These are phyloP conservation scores for Pipra filicauda DNA, from an alignment of 2,113 vertebrate genomes.

Conservation along the genomic window DNA sequence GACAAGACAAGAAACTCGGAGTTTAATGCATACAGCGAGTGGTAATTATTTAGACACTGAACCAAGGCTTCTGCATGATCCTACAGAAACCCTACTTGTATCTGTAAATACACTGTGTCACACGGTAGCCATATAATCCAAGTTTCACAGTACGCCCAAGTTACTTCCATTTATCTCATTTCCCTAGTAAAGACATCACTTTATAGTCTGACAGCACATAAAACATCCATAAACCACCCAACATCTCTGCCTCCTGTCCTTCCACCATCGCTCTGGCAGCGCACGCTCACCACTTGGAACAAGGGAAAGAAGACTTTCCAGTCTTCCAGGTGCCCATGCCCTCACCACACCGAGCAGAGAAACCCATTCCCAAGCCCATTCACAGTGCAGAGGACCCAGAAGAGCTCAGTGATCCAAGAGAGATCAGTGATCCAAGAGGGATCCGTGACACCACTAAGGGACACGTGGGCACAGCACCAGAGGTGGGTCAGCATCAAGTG, in stretches of 20 bases:
- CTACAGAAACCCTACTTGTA: background rate
- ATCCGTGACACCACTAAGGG: rapidly evolving
- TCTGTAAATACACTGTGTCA: background rate
- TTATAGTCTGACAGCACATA: background rate
- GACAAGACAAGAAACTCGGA: background rate
- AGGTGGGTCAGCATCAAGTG: rapidly evolving
- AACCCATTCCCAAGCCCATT: background rate
- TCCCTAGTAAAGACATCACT: background rate
- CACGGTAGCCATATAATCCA: background rate
- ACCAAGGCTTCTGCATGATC: background rate
- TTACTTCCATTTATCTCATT: background rate
- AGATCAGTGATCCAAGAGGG: too few relatives aligned
- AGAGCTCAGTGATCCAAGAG: background rate
- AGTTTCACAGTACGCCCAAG: background rate
- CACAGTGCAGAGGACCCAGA: rapidly evolving
- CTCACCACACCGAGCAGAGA: rapidly evolving
- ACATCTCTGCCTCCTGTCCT: background rate
- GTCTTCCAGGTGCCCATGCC: background rate
- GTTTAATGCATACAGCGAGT: background rate
- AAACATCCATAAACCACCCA: background rate
- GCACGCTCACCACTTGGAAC: background rate
- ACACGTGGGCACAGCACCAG: background rate
- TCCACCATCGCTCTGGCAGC: background rate
- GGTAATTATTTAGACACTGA: background rate
- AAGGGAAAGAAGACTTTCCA: background rate